Conservation (phyloP, 2,888 invertebrate species). For the Rugalucina vietnamica region DNA sequence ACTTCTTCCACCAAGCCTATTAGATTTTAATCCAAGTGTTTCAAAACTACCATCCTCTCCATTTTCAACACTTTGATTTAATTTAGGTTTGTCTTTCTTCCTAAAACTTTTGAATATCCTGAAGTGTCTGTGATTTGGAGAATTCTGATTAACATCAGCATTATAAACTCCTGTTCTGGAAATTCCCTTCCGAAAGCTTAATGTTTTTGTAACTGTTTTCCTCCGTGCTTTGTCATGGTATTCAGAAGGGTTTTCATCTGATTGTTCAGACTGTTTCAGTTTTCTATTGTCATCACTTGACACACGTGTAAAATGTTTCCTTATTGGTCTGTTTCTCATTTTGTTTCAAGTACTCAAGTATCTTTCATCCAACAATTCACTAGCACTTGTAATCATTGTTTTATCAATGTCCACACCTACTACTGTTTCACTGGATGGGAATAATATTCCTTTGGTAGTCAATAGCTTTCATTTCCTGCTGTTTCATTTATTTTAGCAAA, state of each 20-base stretch:
- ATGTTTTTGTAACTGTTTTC: background rate
- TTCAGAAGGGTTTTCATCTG: background rate
- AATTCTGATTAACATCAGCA: too few relatives aligned
- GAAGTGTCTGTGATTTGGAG: background rate
- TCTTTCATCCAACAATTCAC: too few relatives aligned
- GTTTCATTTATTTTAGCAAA: too few relatives aligned
- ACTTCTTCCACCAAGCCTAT: background rate
- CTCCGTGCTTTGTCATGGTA: background rate
- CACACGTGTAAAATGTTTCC: background rate
- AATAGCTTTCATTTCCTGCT: background rate
- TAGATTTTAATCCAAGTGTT: background rate
- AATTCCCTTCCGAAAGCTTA: background rate
- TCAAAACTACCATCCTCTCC: background rate
- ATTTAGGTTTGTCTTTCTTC: background rate
- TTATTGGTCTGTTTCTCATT: slow-evolving; percentile 2
- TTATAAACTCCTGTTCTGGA: background rate
- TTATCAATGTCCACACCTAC: too few relatives aligned
- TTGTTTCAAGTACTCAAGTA: background rate
- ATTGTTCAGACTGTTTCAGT: background rate
- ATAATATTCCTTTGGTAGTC: too few relatives aligned
- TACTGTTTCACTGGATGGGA: too few relatives aligned
- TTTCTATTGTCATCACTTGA: background rate
- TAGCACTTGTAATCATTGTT: too few relatives aligned
- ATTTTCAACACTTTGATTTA: background rate
- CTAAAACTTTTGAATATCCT: background rate